These are phyloP conservation scores for Ginglymostoma cirratum DNA, from an alignment of 2,113 vertebrate species.

Conservation along the genomic window DNA sequence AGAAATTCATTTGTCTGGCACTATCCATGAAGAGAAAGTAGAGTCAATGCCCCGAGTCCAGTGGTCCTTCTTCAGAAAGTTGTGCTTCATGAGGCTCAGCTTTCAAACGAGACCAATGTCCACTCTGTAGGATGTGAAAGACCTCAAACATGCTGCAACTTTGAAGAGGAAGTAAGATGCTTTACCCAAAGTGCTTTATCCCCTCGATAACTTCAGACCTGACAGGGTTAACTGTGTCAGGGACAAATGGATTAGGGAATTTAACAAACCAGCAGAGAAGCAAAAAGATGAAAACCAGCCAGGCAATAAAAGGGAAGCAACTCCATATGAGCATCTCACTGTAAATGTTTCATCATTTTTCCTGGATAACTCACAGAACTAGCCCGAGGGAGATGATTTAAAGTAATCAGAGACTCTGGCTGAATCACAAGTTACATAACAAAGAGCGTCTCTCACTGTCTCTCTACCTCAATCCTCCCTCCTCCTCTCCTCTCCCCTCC, in stretches of 20 bases:
- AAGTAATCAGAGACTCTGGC: conserved; percentile 22
- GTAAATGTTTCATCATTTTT: background rate
- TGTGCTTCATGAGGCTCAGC: too few species aligned
- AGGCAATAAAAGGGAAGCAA: background rate
- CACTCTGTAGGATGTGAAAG: too few species aligned
- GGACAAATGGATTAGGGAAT: background rate
- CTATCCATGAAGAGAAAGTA: too few species aligned
- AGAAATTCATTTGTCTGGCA: too few species aligned
- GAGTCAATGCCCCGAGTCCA: too few species aligned
- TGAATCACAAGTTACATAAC: conserved; percentile 26
- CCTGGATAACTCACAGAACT: conserved; percentile 1
- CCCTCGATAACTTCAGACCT: background rate
- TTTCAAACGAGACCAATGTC: background rate
- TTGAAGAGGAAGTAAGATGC: background rate
- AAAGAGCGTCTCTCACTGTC: background rate
- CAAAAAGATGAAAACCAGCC: background rate
- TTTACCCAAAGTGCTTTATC: background rate
- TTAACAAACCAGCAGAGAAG: background rate
- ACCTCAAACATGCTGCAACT: background rate
- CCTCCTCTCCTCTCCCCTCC: background rate
- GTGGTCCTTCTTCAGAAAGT: too few species aligned
- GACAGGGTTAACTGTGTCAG: background rate
- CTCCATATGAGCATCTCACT: background rate
- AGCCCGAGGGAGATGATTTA: conserved; percentile 18
- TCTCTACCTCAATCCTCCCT: background rate